A percentile compares a stretch with the other conserved stretches of the same genome.
These are phyloP conservation scores for Macrocentrus cingulum DNA, from an alignment of 1,140 invertebrate genomes.

Conservation along the genomic window DNA sequence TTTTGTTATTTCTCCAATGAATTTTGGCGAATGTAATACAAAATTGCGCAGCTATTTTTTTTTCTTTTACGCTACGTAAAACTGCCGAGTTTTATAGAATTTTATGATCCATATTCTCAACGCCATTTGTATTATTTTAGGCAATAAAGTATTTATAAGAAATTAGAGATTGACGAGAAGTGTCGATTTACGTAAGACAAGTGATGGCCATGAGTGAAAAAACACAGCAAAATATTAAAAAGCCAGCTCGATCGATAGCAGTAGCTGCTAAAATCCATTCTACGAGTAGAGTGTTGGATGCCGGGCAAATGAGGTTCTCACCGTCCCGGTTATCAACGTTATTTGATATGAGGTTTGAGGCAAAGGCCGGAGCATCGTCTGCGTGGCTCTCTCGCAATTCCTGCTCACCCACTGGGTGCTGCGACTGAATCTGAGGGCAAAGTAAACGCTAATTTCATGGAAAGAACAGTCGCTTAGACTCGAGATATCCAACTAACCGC, in stretches of 20 bases:
- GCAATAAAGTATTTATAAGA: not conserved
- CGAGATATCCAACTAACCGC: constrained; percentile 27
- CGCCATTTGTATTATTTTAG: not conserved
- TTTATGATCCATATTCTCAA: too few relatives aligned
- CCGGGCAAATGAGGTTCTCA: constrained; percentile 49
- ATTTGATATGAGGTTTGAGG: constrained; percentile 37
- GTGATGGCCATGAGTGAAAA: constrained; percentile 60
- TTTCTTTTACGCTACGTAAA: not conserved
- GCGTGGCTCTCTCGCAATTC: constrained; percentile 53
- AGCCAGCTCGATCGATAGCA: constrained; percentile 64
- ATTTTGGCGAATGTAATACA: not conserved
- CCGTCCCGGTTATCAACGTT: constrained; percentile 49
- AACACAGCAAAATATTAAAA: constrained; percentile 61
- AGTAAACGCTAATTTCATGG: constrained; percentile 12
- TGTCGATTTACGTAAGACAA: constrained; percentile 38
- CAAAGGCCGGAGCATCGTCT: constrained; percentile 32
- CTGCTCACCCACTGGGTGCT: constrained; percentile 45
- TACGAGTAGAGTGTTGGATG: constrained; percentile 53
- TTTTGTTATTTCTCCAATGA: not conserved
- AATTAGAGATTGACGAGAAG: not conserved
- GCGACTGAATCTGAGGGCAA: constrained; percentile 43
- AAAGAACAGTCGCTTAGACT: too few relatives aligned
- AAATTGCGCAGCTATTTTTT: not conserved
- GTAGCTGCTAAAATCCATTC: constrained; percentile 67
- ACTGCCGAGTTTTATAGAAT: not conserved